Conservation (phyloP, 2,888 invertebrate species). For the Stenolophus ochropezus region DNA sequence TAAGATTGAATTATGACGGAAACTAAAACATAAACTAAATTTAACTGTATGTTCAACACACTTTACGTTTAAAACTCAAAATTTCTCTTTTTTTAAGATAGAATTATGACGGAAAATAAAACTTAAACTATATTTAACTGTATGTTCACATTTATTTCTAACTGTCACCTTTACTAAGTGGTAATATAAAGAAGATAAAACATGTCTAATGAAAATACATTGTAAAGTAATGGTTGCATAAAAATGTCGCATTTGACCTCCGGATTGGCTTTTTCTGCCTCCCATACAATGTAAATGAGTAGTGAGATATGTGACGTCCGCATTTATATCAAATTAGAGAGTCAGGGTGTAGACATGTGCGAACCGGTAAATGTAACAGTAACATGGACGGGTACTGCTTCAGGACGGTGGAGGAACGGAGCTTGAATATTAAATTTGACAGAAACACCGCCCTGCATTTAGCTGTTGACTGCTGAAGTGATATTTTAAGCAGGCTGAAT, state of each 20-base stretch:
- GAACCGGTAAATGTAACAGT: neutral
- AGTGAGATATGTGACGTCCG: neutral
- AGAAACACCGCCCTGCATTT: conserved; percentile 29
- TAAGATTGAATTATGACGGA: no score
- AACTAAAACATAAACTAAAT: no score
- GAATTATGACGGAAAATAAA: no score
- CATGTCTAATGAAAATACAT: neutral
- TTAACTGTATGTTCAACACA: no score
- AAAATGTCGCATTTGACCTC: neutral
- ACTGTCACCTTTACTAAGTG: no score
- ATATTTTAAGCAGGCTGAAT: neutral
- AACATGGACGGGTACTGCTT: neutral
- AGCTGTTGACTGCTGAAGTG: conserved; percentile 30
- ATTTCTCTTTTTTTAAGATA: no score
- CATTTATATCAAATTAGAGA: conserved; percentile 39
- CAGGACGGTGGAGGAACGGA: conserved; percentile 5
- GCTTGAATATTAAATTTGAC: conserved; percentile 39
- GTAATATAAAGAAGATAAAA: no score
- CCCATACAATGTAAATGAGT: neutral
- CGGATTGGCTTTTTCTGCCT: neutral
- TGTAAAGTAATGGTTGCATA: neutral
- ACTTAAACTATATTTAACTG: no score
- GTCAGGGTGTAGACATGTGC: neutral
- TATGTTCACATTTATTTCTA: no score
- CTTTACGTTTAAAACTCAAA: no score